These are phyloP conservation scores for Morone chrysops DNA, from an alignment of 2,113 vertebrate species.

Conservation along the genomic window DNA sequence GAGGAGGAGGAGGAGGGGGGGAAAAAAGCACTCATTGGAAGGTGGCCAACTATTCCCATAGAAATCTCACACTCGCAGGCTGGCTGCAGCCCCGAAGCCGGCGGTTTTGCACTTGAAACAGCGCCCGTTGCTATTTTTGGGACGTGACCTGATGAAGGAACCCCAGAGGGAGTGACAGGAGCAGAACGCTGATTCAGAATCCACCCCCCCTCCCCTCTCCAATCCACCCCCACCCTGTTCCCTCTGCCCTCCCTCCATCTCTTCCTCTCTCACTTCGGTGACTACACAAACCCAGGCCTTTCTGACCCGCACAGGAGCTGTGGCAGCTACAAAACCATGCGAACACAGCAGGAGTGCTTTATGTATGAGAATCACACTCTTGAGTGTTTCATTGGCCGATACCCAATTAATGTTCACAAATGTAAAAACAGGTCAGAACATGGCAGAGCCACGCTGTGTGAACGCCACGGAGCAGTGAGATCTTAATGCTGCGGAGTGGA, in stretches of 20 bases:
- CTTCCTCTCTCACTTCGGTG: slow-evolving; percentile 25
- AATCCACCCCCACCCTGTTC: slow-evolving; percentile 42
- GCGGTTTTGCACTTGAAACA: slow-evolving; percentile 95
- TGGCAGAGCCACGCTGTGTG: slow-evolving; percentile 5
- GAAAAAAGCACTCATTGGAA: slow-evolving; percentile 86
- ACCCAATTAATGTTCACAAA: slow-evolving; percentile 37
- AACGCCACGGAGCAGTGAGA: background rate
- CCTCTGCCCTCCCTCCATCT: slow-evolving; percentile 51
- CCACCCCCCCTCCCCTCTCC: slow-evolving; percentile 24
- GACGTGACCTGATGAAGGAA: slow-evolving; percentile 94
- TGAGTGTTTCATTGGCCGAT: slow-evolving; percentile 18
- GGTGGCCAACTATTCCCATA: slow-evolving; percentile 93
- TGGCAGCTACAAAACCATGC: slow-evolving; percentile 21
- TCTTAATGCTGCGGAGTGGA: slow-evolving; percentile 13
- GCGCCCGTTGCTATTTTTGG: slow-evolving; percentile 96
- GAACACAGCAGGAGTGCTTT: slow-evolving; percentile 6
- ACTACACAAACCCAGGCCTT: slow-evolving; percentile 40
- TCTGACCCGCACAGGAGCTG: slow-evolving; percentile 37
- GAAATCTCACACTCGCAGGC: slow-evolving; percentile 94
- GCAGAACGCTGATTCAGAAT: slow-evolving; percentile 81
- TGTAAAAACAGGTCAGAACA: slow-evolving; percentile 25
- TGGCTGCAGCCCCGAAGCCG: slow-evolving; percentile 93
- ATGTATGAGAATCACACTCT: background rate
- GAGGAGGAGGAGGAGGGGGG: background rate
- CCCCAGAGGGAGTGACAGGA: slow-evolving; percentile 90